Percentiles rank a stretch among this genome's conserved stretches.
Conservation (phyloP, 1,140 invertebrate genomes). For the Temnothorax nylanderi region DNA sequence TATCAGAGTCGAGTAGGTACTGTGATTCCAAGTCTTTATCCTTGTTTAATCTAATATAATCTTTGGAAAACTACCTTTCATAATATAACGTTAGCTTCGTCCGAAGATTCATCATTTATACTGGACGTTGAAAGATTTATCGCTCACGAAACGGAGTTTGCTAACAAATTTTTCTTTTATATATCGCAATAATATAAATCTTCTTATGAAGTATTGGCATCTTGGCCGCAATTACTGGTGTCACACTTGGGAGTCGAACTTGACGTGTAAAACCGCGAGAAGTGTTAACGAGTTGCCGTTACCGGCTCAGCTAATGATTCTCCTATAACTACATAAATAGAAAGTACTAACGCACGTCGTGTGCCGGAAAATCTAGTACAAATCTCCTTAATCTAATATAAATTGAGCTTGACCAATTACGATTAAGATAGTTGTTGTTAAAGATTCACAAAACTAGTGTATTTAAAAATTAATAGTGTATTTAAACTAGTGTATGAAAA, state of each 20-base stretch:
- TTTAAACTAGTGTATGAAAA: neutral
- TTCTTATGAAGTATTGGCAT: neutral
- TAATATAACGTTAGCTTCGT: neutral
- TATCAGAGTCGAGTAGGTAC: neutral
- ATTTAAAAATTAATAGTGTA: neutral
- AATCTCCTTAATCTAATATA: neutral
- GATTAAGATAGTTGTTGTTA: neutral
- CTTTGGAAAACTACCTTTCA: neutral
- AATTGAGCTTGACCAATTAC: neutral
- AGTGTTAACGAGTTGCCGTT: neutral
- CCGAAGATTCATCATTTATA: conserved; percentile 31
- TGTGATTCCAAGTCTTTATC: neutral
- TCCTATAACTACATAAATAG: conserved; percentile 26
- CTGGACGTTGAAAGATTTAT: conserved; percentile 30
- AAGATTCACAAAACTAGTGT: neutral
- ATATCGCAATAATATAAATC: conserved; percentile 12
- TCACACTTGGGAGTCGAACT: neutral
- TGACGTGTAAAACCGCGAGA: neutral
- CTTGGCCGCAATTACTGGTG: neutral
- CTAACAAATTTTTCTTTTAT: neutral
- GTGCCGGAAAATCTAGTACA: neutral
- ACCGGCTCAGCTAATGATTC: conserved; percentile 3
- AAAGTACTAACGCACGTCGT: conserved; percentile 5
- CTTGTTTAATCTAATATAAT: neutral
- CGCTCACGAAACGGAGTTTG: neutral